A percentile compares a stretch with the other conserved stretches of the same genome.
These are phyloP conservation scores for Drosophila biarmipes DNA, from an alignment of 1,140 invertebrate genomes.

Conservation along the genomic window DNA sequence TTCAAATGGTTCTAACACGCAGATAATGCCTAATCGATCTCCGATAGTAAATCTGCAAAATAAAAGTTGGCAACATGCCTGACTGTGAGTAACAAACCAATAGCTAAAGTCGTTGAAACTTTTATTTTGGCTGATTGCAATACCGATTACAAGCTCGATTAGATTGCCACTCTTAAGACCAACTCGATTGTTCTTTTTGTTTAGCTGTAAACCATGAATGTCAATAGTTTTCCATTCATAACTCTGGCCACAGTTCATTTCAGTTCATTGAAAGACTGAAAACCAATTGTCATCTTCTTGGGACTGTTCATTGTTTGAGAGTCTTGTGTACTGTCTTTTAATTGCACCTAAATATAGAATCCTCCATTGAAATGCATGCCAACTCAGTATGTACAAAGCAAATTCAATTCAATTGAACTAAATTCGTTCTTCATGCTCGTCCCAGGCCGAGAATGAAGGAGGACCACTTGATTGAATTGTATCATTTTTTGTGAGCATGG, in stretches of 20 bases:
- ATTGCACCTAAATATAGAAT: slow-evolving; percentile 78
- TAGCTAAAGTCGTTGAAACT: slow-evolving; percentile 25
- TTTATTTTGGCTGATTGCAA: slow-evolving; percentile 28
- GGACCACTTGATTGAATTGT: slow-evolving; percentile 58
- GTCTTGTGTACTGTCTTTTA: slow-evolving; percentile 44
- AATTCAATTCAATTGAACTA: slow-evolving; percentile 75
- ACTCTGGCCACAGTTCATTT: slow-evolving; percentile 27
- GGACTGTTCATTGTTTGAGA: slow-evolving; percentile 9
- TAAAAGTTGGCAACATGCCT: slow-evolving; percentile 5
- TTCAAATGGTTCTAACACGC: no score
- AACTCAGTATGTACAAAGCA: slow-evolving; percentile 27
- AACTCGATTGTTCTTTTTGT: slow-evolving; percentile 18
- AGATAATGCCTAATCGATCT: background rate
- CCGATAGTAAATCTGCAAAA: background rate
- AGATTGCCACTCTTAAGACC: slow-evolving; percentile 24
- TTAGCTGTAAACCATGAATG: slow-evolving; percentile 7
- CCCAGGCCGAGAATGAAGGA: slow-evolving; percentile 25
- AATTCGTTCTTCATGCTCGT: slow-evolving; percentile 56
- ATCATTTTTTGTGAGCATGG: slow-evolving; percentile 33
- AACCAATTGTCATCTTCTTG: slow-evolving; percentile 59
- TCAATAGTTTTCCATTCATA: slow-evolving; percentile 38
- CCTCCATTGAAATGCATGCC: slow-evolving; percentile 50
- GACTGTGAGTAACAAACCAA: background rate
- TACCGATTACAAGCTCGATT: slow-evolving; percentile 17
- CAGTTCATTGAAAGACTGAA: slow-evolving; percentile 38